A percentile compares a stretch with the other conserved stretches of the same genome.
Evolutionary conservation across 2,888 invertebrate genomes (phyloP).

Genomic region (Patella caerulea): DNA sequence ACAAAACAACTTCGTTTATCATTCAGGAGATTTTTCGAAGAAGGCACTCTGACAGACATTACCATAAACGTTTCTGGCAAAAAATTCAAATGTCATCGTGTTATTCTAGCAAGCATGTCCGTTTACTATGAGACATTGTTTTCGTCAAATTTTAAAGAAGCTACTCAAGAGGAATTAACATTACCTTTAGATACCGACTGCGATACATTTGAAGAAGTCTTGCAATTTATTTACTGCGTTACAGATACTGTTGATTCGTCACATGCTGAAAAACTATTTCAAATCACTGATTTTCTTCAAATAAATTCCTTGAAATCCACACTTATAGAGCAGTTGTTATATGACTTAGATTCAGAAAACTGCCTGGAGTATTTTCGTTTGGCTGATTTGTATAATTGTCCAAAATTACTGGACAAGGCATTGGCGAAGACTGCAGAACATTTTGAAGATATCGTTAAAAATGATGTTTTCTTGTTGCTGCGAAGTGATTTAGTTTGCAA

Average conservation of each 20-base stretch:
- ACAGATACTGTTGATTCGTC: not conserved
- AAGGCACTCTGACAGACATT: not conserved
- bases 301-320: not conserved
- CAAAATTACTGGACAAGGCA: not conserved
- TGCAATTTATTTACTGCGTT: not conserved
- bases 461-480: not conserved
- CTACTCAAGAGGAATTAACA: not conserved
- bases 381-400: not conserved
- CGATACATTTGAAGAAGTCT: not conserved
- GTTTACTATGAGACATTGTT: constrained; percentile 6
- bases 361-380: not conserved
- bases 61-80: not conserved
- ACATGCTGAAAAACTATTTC: not conserved
- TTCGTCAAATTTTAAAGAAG: not conserved
- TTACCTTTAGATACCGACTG: not conserved
- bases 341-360: not conserved
- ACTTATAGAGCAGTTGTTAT: not conserved
- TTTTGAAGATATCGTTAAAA: not conserved
- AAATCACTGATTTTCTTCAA: not conserved
- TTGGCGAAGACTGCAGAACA: not conserved
- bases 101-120: not conserved
- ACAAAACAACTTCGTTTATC: not conserved
- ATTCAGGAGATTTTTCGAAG: not conserved
- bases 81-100: constrained; percentile 1
- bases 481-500: not conserved